A percentile compares a stretch with the other conserved stretches of the same genome.
phyloP scores from a whole-genome alignment of 2,888 invertebrate genomes.

The Drosophila dives region DNA sequence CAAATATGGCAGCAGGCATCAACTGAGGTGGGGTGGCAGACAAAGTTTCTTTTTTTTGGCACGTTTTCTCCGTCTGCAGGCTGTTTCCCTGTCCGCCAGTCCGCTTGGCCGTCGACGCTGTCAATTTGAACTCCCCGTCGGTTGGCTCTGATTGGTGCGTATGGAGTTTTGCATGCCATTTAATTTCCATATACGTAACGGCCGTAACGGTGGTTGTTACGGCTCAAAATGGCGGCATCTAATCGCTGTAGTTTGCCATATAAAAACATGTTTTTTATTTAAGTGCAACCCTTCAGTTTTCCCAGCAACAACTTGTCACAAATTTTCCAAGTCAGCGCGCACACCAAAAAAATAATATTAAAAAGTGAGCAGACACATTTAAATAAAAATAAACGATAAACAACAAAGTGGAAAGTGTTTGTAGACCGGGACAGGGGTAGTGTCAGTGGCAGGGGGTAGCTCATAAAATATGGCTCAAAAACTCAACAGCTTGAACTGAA shows the following conservation, averaged over 20 bases:
- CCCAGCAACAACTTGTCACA: conserved; percentile 58
- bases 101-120: conserved; percentile 6
- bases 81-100: neutral
- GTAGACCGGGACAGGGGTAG: neutral
- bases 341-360: conserved; percentile 10
- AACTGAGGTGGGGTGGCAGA: conserved; percentile 17
- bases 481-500: conserved; percentile 40
- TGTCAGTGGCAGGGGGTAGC: neutral
- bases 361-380: conserved; percentile 11
- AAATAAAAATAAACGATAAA: conserved; percentile 55
- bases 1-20: conserved; percentile 72
- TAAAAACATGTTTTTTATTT: conserved; percentile 11
- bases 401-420: conserved; percentile 24
- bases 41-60: conserved; percentile 36
- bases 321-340: conserved; percentile 75
- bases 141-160: conserved; percentile 69
- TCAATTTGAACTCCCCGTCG: conserved; percentile 23
- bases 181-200: conserved; percentile 49
- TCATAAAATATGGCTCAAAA: conserved; percentile 47
- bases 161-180: conserved; percentile 67
- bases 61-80: conserved; percentile 22
- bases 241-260: conserved; percentile 42
- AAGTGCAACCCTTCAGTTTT: conserved; percentile 61
- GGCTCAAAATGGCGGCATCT: conserved; percentile 63
- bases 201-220: conserved; percentile 51